Base-by-base conservation (phyloP, 2,113 vertebrate genomes). In the Sceloporus tristichus region DNA sequence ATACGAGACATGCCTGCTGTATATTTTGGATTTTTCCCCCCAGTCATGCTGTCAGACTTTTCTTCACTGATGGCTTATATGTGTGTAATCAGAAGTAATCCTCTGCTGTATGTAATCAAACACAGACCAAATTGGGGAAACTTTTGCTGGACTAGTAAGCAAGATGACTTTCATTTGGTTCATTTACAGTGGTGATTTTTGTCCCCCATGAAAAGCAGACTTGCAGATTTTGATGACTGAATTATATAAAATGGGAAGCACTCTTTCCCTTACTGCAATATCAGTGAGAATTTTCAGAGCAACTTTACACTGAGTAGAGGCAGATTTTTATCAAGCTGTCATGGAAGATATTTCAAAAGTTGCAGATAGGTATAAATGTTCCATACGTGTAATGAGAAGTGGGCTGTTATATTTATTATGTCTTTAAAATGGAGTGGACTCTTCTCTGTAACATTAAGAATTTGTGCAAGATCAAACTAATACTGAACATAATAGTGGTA, bases 281-380 rank as follows among this genome's bases (percentile, higher is more conserved):
- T 75, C n/a, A 73, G 34, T 5, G 18, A 75, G n/a, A 10, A 4
- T 75, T 73, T 73, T 13, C 10, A 73, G 5, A 19, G 59, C 59
- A 62, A 7, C 18, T 19, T 62, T 68, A 68, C 19, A 19, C 65
- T 7, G 91, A 92, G 89, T 34, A 79, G 83, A 82, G 89, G 90
- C 93, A 94, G 87, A 79, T 91, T 90, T 94, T 95, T 93, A 92
- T 94, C 93, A 92, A 92, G 90, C 93, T 94, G 93, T 93, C 90
- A 85, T 9, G 87, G 88, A 94, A 93, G 91, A 92, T 89, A 79
- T 84, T 93, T 94, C 92, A 92, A 92, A 94, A 93, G 94, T 92
- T 94, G 87, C 88, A 93, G 91, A 93, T 88, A 93, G 92, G 56
- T 59, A 95, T 94, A 34, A 73, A 73, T 25, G 5, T 19, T 68